Conservation (phyloP, 2,888 invertebrate species). For the Rotaria sp. region DNA sequence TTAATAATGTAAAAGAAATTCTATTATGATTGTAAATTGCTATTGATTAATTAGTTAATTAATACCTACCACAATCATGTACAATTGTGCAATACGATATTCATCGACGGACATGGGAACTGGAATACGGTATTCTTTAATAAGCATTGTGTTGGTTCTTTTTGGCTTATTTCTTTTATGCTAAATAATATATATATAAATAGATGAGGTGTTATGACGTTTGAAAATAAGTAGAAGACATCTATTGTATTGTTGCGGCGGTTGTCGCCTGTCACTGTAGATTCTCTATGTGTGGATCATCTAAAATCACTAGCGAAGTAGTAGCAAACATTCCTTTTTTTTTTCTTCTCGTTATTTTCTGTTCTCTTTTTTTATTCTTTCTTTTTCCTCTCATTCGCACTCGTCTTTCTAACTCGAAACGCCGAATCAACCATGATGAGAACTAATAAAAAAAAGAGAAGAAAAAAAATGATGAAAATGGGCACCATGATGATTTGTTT, state of each 20-base stretch:
- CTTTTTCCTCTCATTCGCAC: neutral
- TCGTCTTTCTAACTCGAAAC: neutral
- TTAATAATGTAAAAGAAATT: neutral
- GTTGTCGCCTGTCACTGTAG: neutral
- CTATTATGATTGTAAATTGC: neutral
- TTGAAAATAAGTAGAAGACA: neutral
- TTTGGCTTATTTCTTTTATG: neutral
- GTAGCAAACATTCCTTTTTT: neutral
- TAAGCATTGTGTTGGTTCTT: conserved; percentile 72
- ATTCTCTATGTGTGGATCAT: neutral
- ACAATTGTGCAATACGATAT: conserved; percentile 93
- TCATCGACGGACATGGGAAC: conserved; percentile 95
- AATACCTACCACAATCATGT: conserved; percentile 68
- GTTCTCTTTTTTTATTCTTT: neutral
- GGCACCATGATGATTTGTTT: neutral
- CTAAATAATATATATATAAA: neutral
- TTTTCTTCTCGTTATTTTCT: neutral
- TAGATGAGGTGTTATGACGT: neutral
- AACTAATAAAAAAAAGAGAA: neutral
- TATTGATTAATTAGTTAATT: neutral
- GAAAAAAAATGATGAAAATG: neutral
- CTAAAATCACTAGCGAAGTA: conserved; percentile 9
- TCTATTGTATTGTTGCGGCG: neutral
- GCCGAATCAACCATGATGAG: neutral
- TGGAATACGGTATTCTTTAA: conserved; percentile 96